Evolutionary conservation across 2,888 invertebrate species (phyloP).

Genomic region (Fissipunctia ypsillon): DNA sequence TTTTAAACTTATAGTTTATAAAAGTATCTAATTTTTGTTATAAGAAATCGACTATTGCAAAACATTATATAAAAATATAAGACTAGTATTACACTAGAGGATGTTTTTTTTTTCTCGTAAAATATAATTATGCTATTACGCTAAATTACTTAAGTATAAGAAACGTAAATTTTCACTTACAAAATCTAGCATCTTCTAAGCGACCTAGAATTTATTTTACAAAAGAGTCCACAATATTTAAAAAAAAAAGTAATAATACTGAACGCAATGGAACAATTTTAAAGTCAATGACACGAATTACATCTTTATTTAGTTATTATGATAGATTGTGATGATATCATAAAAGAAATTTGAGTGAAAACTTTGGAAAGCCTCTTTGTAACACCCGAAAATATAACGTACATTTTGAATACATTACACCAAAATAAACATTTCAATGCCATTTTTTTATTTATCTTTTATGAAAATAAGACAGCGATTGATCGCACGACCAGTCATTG

Average conservation of each 20-base stretch:
- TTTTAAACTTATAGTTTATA: constrained; percentile 35
- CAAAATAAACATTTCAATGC: neutral
- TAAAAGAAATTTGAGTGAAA: neutral
- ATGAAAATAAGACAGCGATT: constrained; percentile 4
- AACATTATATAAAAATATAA: constrained; percentile 53
- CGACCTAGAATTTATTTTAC: constrained; percentile 17
- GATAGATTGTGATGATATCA: constrained; percentile 46
- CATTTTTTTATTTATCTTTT: neutral
- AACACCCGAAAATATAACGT: neutral
- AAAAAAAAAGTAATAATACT: constrained; percentile 53
- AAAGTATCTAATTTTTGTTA: constrained; percentile 16
- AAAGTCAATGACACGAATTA: constrained; percentile 16
- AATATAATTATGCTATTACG: constrained; percentile 59
- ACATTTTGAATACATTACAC: neutral
- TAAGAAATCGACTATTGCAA: constrained; percentile 46
- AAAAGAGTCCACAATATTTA: constrained; percentile 9
- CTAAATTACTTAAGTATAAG: constrained; percentile 19
- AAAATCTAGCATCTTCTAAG: constrained; percentile 56
- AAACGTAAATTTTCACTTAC: constrained; percentile 24
- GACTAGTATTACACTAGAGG: constrained; percentile 67
- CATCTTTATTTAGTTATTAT: constrained; percentile 38
- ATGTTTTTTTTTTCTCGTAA: constrained; percentile 27
- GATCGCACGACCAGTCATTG: neutral
- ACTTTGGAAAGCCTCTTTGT: constrained; percentile 8
- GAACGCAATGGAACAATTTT: constrained; percentile 41